phyloP scores from a whole-genome alignment of 2,113 vertebrate genomes.

The Etia nguti region DNA sequence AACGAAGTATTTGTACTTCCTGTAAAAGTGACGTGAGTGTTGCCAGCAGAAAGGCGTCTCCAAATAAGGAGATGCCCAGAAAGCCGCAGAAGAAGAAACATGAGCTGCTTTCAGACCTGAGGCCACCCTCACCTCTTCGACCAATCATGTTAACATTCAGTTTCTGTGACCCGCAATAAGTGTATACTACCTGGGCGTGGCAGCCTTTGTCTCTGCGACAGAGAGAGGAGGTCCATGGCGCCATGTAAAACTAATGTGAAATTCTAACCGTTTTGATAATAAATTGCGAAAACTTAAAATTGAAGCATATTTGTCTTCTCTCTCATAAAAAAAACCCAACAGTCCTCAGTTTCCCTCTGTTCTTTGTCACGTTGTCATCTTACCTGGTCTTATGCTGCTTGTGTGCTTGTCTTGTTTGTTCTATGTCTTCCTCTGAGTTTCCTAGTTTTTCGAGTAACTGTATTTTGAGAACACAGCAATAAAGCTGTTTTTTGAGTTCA shows the following conservation, averaged over 20 bases:
- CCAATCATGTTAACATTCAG: neutral
- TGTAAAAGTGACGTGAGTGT: neutral
- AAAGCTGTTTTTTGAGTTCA: neutral
- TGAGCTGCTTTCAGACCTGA: neutral
- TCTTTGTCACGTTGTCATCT: neutral
- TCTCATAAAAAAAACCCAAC: neutral
- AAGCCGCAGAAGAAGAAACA: neutral
- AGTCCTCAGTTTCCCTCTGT: neutral
- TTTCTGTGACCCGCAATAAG: neutral
- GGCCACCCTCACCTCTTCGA: neutral
- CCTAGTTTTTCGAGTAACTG: neutral
- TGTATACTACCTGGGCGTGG: neutral
- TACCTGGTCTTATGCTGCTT: neutral
- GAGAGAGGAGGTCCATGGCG: neutral
- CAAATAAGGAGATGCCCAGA: neutral
- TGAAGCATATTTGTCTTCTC: neutral
- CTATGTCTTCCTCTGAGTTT: neutral
- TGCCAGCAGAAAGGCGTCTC: neutral
- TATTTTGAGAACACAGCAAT: neutral
- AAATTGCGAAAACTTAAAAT: neutral
- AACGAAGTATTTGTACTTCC: neutral
- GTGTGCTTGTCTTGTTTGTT: neutral
- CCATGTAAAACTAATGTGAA: neutral
- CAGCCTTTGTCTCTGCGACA: neutral
- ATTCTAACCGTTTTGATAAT: neutral